Evolutionary conservation across 1,140 invertebrate genomes (phyloP).

Genomic region (Formica selysi): DNA sequence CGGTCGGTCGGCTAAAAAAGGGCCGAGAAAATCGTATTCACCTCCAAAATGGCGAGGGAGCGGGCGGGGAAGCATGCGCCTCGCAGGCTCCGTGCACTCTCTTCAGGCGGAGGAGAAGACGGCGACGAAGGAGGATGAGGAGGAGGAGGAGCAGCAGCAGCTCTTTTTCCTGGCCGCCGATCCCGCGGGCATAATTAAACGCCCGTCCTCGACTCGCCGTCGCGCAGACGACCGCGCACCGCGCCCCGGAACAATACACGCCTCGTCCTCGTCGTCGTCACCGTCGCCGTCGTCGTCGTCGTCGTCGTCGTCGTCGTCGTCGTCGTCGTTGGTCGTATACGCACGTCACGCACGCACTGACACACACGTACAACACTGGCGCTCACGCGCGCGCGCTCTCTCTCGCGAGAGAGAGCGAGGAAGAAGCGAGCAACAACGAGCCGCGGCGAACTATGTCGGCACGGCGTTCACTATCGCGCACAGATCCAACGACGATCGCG

Average conservation of each 20-base stretch:
- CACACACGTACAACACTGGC: constrained; percentile 45
- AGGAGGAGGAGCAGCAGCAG: constrained; percentile 30
- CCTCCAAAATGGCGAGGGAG: constrained; percentile 85
- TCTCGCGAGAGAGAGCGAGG: constrained; percentile 16
- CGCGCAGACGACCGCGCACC: constrained; percentile 67
- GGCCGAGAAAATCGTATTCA: constrained; percentile 81
- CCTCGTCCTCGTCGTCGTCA: constrained; percentile 56
- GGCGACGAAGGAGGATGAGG: background rate
- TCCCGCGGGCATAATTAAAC: constrained; percentile 76
- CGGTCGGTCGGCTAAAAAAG: constrained; percentile 45
- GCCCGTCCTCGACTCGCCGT: constrained; percentile 51
- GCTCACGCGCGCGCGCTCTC: background rate
- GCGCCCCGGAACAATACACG: constrained; percentile 82
- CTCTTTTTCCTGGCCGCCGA: constrained; percentile 73
- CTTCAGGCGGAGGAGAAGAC: constrained; percentile 63
- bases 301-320: constrained; percentile 15
- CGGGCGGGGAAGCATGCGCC: constrained; percentile 81
- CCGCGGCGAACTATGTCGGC: constrained; percentile 63
- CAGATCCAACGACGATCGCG: constrained; percentile 1
- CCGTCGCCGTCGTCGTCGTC: background rate
- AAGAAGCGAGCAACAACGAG: constrained; percentile 59
- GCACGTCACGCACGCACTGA: constrained; percentile 74
- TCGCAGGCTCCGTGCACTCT: constrained; percentile 71
- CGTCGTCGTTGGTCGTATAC: constrained; percentile 45
- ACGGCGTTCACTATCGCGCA: constrained; percentile 62